These are phyloP conservation scores for Chaetogeoica ovagalla DNA, from an alignment of 2,888 invertebrate genomes.

Conservation along the genomic window DNA sequence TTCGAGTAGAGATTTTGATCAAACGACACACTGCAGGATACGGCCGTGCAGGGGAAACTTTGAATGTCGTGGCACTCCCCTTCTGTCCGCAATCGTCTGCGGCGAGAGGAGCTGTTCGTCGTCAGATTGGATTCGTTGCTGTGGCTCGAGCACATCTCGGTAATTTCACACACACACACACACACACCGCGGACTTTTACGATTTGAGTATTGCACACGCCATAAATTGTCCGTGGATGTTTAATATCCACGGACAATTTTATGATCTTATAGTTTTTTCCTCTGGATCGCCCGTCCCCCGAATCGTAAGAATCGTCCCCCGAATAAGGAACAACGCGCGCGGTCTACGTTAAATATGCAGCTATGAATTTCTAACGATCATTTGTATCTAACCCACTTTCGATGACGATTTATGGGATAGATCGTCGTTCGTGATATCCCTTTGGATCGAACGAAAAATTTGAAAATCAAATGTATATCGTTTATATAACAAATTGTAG, in stretches of 20 bases:
- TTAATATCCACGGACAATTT: background rate
- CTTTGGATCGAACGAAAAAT: too few relatives aligned
- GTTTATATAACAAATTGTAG: too few relatives aligned
- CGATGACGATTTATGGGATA: too few relatives aligned
- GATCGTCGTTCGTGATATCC: too few relatives aligned
- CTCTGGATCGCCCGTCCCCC: too few relatives aligned
- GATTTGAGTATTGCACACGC: constrained; percentile 3
- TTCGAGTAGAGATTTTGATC: background rate
- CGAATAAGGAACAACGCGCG: background rate
- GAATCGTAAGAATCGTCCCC: constrained; percentile 1
- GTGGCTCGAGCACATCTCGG: constrained; percentile 25
- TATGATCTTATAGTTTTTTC: constrained; percentile 17
- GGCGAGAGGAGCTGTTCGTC: background rate
- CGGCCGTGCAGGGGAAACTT: background rate
- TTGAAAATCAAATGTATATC: too few relatives aligned
- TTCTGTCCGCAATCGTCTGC: background rate
- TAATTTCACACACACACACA: constrained; percentile 6
- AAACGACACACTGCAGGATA: background rate
- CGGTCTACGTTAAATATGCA: constrained; percentile 10
- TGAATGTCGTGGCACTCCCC: background rate
- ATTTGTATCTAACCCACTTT: too few relatives aligned
- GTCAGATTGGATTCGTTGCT: background rate
- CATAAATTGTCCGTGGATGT: background rate
- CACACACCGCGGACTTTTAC: constrained; percentile 3
- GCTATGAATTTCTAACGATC: background rate